Conservation (phyloP, 2,888 invertebrate genomes). For the Chrysina gloriosa region DNA sequence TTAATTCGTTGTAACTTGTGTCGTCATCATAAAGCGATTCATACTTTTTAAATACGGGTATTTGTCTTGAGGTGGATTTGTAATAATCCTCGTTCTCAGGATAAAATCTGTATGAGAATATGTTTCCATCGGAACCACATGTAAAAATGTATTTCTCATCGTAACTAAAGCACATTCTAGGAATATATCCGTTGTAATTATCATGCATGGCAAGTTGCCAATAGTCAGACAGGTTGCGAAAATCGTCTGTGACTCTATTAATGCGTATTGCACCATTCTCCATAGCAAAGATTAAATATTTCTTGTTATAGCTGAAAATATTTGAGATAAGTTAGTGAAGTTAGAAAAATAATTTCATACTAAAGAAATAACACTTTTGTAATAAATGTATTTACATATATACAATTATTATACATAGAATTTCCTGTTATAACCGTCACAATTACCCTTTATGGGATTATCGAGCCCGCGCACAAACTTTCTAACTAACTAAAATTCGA, state of each 20-base stretch:
- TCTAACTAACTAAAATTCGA: too few relatives aligned
- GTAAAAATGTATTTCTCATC: constrained; percentile 70
- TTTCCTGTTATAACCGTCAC: too few relatives aligned
- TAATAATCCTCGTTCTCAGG: constrained; percentile 43
- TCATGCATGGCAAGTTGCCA: constrained; percentile 83
- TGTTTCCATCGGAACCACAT: constrained; percentile 80
- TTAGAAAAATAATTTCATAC: too few relatives aligned
- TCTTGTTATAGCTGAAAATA: constrained; percentile 64
- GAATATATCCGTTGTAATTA: constrained; percentile 75
- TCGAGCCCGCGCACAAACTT: too few relatives aligned
- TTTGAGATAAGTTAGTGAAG: too few relatives aligned
- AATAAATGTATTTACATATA: too few relatives aligned
- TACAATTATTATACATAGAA: too few relatives aligned
- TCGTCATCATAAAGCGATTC: constrained; percentile 61
- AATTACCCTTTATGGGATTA: too few relatives aligned
- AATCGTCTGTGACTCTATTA: constrained; percentile 65
- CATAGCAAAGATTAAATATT: constrained; percentile 72
- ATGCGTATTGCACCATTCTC: constrained; percentile 72
- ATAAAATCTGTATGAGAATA: constrained; percentile 76
- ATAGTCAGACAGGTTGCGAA: constrained; percentile 72
- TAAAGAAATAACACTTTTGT: too few relatives aligned
- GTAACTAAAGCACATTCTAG: constrained; percentile 72
- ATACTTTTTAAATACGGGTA: constrained; percentile 23
- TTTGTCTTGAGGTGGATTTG: constrained; percentile 17
- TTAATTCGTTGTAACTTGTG: constrained; percentile 60